These are phyloP conservation scores for Eulemur rubriventer DNA, from an alignment of 2,797 vertebrate species.

Conservation along the genomic window DNA sequence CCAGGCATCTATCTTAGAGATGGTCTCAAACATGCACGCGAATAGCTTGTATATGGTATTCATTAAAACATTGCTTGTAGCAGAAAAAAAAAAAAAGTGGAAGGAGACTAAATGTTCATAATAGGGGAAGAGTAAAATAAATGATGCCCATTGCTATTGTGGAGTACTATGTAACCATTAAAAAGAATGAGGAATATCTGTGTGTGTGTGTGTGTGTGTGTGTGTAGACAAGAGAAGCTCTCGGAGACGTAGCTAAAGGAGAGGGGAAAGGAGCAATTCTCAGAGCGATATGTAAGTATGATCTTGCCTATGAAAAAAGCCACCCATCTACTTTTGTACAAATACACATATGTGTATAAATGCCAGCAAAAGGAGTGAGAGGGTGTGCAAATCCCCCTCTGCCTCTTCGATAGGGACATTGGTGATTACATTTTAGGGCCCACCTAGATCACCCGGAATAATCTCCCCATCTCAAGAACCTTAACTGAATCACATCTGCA, in stretches of 20 bases:
- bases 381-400: fast-evolving
- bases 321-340: not conserved
- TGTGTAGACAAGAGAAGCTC: not conserved
- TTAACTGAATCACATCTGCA: not conserved
- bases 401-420: not conserved
- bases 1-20: not conserved
- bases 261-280: not conserved
- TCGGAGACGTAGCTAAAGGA: not conserved
- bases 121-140: not conserved
- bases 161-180: not conserved
- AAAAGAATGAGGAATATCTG: not conserved
- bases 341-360: fast-evolving
- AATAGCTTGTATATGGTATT: not conserved
- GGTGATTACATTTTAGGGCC: not conserved
- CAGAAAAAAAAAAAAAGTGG: not conserved
- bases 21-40: not conserved
- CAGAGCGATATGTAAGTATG: not conserved
- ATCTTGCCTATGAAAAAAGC: not conserved
- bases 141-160: fast-evolving
- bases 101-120: not conserved
- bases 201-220: not conserved
- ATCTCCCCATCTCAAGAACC: not conserved
- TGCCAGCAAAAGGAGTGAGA: not conserved
- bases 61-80: not conserved
- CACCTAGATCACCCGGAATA: not conserved